Evolutionary conservation across 2,797 vertebrate species (phyloP), one percentile per base, ranked within the genome.

Genomic region (Mormyrus hasselquistii): DNA sequence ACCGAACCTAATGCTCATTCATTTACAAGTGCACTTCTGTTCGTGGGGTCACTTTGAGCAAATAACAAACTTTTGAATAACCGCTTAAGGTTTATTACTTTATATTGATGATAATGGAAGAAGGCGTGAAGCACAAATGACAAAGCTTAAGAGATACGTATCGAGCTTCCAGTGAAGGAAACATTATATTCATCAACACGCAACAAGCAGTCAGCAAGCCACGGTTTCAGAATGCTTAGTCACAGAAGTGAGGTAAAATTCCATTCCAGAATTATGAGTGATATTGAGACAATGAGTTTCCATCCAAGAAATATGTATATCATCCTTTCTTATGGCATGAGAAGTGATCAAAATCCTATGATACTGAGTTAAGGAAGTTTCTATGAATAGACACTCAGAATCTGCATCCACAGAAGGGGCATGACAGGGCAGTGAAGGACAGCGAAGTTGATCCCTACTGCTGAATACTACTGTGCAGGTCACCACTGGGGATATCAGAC

Each of bases 401-500:
- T 79, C 38, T 79, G 73, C 73, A 44, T 79, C 73, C 73, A 44
- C 38, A 41, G 73, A 16, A 10, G 16, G 6, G 34, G 38, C 16
- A 2, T 44, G 73, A 79, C 73, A 44, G 8, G 73, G 16, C 38
- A 79, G 16, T 44, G 73, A 79, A 29, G 73, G 73, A 41, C 69
- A 34, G 29, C 29, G 29, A 34, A 34, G 4, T 79, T 16, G 4
- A 10, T 47, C 53, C 16, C 89, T 91, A 89, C 41, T 88, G 87
- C 82, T 90, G 34, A 0, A 88, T 62, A 5, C 53, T 89, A 7
- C 52, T 89, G 2, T 50, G 29, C 55, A 91, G 90, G 41, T 91
- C 91, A 44, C 90, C 86, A 22, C 89, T 88, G 88, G 90, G 44
- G 0, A 89, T 69, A 2, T 94, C 92, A 0, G 91, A 91, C 83